Conservation (phyloP, 2,888 invertebrate species). For the Eristalis intricaria region DNA sequence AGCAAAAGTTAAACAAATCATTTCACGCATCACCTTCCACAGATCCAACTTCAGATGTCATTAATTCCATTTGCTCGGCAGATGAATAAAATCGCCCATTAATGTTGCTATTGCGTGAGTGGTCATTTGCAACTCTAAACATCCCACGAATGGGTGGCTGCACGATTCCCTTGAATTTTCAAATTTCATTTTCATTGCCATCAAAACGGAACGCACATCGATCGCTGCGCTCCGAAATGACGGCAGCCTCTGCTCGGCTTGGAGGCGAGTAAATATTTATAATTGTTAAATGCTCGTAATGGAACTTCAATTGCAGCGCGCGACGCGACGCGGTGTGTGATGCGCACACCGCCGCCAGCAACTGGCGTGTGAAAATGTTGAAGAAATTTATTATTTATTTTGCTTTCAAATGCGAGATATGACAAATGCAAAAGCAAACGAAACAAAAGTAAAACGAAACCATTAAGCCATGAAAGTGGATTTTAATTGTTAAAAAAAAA, state of each 20-base stretch:
- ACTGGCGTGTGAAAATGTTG: conserved; percentile 30
- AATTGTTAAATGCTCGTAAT: background rate
- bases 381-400: background rate
- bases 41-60: conserved; percentile 40
- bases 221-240: background rate
- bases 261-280: background rate
- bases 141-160: conserved; percentile 20
- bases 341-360: conserved; percentile 7
- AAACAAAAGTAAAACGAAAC: conserved; percentile 38
- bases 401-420: background rate
- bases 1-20: background rate
- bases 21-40: background rate
- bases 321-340: conserved; percentile 22
- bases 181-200: conserved; percentile 54
- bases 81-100: conserved; percentile 50
- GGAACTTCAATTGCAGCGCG: background rate
- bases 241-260: background rate
- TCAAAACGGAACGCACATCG: conserved; percentile 19
- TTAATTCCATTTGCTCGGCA: conserved; percentile 61
- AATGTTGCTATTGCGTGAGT: conserved; percentile 57
- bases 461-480: conserved; percentile 59
- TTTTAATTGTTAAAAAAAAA: conserved; percentile 38
- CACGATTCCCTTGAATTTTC: conserved; percentile 56
- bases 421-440: conserved; percentile 7
- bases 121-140: conserved; percentile 30